Percentiles rank a stretch among this genome's conserved stretches.
Evolutionary conservation across 2,888 invertebrate species (phyloP).

Genomic region (Leptopilina drosophilae): DNA sequence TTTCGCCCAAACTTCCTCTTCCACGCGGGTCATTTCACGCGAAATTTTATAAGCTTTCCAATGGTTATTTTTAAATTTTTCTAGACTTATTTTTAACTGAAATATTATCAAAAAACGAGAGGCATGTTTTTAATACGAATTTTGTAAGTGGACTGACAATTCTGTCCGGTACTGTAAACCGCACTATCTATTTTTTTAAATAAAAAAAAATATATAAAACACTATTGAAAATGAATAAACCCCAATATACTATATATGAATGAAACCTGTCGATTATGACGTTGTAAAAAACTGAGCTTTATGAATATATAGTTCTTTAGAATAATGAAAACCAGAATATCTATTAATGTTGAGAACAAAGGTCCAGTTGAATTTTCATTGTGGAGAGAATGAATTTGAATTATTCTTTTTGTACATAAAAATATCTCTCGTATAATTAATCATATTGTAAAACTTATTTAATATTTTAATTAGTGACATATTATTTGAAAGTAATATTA

Average conservation of each 20-base stretch:
- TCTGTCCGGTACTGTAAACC: too few relatives aligned
- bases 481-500: too few relatives aligned
- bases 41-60: too few relatives aligned
- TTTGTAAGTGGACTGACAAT: too few relatives aligned
- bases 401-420: not conserved
- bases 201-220: not conserved
- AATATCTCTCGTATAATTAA: not conserved
- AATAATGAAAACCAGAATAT: constrained; percentile 4
- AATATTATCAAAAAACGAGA: too few relatives aligned
- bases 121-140: too few relatives aligned
- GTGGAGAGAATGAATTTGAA: not conserved
- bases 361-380: not conserved
- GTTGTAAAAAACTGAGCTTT: constrained; percentile 1
- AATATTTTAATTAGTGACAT: not conserved
- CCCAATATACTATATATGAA: not conserved
- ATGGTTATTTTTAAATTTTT: too few relatives aligned
- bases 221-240: not conserved
- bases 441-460: not conserved
- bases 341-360: constrained; percentile 17
- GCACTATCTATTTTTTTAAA: too few relatives aligned
- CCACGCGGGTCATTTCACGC: too few relatives aligned
- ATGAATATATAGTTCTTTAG: not conserved
- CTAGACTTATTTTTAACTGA: too few relatives aligned
- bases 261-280: constrained; percentile 14
- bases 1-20: too few relatives aligned